These are phyloP conservation scores for Eolophus roseicapilla DNA, from an alignment of 2,113 vertebrate genomes.

Conservation along the genomic window DNA sequence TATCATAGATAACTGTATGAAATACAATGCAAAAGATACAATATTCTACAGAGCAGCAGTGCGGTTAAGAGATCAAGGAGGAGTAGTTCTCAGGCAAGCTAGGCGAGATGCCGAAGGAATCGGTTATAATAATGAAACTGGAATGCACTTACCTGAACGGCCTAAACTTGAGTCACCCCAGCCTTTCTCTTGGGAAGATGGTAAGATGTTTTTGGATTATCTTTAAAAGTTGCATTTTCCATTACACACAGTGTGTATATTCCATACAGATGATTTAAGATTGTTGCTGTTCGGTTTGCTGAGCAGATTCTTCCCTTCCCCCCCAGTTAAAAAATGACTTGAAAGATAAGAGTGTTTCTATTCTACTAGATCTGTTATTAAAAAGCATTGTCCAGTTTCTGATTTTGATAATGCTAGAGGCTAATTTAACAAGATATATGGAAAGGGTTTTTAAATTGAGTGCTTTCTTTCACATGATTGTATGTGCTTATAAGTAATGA, in stretches of 20 bases:
- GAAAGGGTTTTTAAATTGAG: background rate
- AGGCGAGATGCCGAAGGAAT: conserved; percentile 84
- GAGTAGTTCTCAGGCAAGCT: conserved; percentile 88
- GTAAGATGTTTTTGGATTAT: conserved; percentile 73
- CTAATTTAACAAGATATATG: background rate
- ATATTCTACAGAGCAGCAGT: conserved; percentile 93
- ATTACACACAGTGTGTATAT: background rate
- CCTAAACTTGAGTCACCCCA: conserved; percentile 80
- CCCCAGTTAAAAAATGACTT: background rate
- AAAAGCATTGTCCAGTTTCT: background rate
- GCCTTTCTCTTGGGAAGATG: conserved; percentile 95
- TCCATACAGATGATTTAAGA: background rate
- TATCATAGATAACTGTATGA: conserved; percentile 94
- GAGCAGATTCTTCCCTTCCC: rapidly evolving
- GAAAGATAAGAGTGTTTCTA: background rate
- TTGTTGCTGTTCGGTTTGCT: background rate
- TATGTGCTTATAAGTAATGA: background rate
- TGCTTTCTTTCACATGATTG: rapidly evolving
- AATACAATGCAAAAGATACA: conserved; percentile 97
- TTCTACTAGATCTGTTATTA: background rate
- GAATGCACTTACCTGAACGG: conserved; percentile 87
- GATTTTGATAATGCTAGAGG: background rate
- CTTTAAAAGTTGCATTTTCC: background rate
- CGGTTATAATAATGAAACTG: conserved; percentile 89
- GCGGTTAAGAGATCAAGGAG: conserved; percentile 93